Conservation (phyloP, 2,888 invertebrate genomes). For the Boloria euphrosyne region DNA sequence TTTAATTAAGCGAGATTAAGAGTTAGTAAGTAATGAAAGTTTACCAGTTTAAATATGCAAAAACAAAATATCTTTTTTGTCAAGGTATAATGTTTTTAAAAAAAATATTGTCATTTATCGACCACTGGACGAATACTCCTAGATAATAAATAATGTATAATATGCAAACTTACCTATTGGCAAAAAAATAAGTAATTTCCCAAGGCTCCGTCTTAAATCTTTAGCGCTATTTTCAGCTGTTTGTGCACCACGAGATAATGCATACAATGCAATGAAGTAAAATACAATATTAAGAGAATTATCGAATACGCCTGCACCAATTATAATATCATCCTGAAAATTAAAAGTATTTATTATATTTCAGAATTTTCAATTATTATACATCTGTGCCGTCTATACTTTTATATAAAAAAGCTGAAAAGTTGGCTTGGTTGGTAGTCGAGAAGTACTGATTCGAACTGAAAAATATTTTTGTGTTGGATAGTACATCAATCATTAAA, state of each 20-base stretch:
- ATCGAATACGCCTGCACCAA: background rate
- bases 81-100: too few species aligned
- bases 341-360: background rate
- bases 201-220: conserved; percentile 8
- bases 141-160: background rate
- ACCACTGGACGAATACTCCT: too few species aligned
- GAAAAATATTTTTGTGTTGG: too few species aligned
- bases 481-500: too few species aligned
- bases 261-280: conserved; percentile 38
- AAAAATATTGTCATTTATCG: too few species aligned
- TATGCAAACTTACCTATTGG: background rate
- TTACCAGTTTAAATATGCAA: too few species aligned
- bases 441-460: too few species aligned
- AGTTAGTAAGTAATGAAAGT: too few species aligned
- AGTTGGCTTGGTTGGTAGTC: too few species aligned
- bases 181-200: conserved; percentile 21
- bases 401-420: too few species aligned
- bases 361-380: too few species aligned
- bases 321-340: background rate
- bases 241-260: conserved; percentile 32
- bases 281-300: background rate
- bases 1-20: too few species aligned
- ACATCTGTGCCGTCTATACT: background rate
- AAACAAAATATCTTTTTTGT: background rate
- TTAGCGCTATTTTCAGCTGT: conserved; percentile 16